Evolutionary conservation across 2,113 vertebrate species (phyloP).

Genomic region (Xiphophorus couchianus): DNA sequence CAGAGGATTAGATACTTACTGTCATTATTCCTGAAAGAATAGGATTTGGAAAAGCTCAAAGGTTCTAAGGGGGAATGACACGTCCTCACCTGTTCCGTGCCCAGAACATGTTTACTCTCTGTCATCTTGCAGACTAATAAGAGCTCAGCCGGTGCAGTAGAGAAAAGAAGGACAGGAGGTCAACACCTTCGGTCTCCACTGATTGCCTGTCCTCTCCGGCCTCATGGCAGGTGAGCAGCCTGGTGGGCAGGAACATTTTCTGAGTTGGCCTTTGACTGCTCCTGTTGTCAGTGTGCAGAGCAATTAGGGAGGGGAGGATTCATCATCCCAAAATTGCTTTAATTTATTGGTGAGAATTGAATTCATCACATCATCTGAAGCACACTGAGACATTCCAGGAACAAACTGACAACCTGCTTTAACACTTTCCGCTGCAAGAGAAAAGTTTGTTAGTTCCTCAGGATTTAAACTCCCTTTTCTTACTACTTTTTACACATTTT

Average conservation of each 20-base stretch:
- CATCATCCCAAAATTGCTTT: neutral
- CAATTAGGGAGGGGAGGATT: conserved; percentile 22
- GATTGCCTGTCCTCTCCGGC: conserved; percentile 1
- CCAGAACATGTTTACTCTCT: neutral
- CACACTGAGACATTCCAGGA: neutral
- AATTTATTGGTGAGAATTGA: neutral
- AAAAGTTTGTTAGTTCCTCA: neutral
- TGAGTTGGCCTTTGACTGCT: conserved; percentile 17
- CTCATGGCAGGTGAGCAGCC: conserved; percentile 6
- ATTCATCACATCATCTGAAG: neutral
- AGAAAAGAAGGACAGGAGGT: conserved; percentile 11
- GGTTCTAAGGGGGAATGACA: conserved; percentile 5
- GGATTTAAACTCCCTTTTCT: neutral
- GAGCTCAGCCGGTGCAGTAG: neutral
- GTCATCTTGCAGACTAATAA: conserved; percentile 16
- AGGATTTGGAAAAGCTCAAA: neutral
- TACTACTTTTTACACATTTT: neutral
- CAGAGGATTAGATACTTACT: neutral
- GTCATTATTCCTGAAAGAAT: neutral
- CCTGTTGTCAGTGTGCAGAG: conserved; percentile 8
- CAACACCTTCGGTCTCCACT: neutral
- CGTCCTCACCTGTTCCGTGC: conserved; percentile 3
- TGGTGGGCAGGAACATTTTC: conserved; percentile 20
- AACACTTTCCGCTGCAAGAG: neutral
- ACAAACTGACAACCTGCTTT: neutral